These are phyloP conservation scores for Ammospiza nelsoni DNA, from an alignment of 2,113 vertebrate genomes.

Conservation along the genomic window DNA sequence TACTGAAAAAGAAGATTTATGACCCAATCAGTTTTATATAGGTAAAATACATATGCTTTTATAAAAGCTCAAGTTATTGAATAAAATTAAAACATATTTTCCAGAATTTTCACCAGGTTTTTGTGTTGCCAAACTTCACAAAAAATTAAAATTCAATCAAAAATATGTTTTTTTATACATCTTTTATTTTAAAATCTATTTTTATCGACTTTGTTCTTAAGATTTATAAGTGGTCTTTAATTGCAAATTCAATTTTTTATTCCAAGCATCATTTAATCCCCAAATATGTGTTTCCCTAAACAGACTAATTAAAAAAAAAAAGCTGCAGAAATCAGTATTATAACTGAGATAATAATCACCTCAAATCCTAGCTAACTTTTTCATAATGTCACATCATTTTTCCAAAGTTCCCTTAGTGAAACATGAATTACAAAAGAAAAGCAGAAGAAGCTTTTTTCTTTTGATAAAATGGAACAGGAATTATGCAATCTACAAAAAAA, in stretches of 20 bases:
- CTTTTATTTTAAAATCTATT: background rate
- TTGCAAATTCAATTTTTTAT: background rate
- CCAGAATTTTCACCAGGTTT: background rate
- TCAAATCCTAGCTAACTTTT: background rate
- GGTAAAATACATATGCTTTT: background rate
- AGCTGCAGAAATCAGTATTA: background rate
- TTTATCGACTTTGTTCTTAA: background rate
- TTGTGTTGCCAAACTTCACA: background rate
- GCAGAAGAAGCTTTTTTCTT: background rate
- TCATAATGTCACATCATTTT: background rate
- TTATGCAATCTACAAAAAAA: background rate
- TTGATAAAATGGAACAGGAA: background rate
- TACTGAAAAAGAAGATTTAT: background rate
- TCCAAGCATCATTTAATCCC: background rate
- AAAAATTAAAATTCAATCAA: background rate
- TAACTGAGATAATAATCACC: background rate
- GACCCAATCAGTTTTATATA: background rate
- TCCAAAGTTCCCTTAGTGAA: background rate
- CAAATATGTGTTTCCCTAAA: background rate
- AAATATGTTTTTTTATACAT: background rate
- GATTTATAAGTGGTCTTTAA: background rate
- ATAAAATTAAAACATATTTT: background rate
- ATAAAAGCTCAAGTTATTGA: background rate
- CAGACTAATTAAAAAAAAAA: background rate
- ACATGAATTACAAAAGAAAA: background rate